Conservation (phyloP, 2,797 vertebrate species). For the Sebastes baramenuke region DNA sequence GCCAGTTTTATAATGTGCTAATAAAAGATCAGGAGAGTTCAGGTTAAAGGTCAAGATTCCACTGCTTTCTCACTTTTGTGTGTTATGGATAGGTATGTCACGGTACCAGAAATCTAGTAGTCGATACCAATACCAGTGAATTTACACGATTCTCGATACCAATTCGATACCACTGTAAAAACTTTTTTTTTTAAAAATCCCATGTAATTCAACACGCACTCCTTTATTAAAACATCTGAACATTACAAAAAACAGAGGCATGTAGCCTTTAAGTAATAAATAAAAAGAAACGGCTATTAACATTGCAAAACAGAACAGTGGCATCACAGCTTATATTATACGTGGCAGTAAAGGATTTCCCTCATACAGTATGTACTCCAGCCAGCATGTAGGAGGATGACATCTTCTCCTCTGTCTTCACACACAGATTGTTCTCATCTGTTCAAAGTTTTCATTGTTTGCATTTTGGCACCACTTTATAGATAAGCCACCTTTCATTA, state of each 20-base stretch:
- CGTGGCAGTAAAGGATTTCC: slow-evolving; percentile 74
- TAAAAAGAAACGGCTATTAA: too few species aligned
- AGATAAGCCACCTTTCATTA: not conserved
- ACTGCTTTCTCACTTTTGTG: not conserved
- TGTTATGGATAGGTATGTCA: too few species aligned
- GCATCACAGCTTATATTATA: slow-evolving; percentile 59
- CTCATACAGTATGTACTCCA: slow-evolving; percentile 9
- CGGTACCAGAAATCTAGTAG: too few species aligned
- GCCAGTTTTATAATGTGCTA: not conserved
- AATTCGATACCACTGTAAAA: too few species aligned
- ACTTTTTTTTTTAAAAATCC: too few species aligned
- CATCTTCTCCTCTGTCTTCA: not conserved
- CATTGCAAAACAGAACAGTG: not conserved
- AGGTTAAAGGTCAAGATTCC: not conserved
- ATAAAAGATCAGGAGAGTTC: not conserved
- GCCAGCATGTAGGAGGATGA: not conserved
- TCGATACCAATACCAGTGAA: too few species aligned
- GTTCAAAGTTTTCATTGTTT: not conserved
- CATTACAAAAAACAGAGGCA: too few species aligned
- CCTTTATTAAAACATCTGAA: too few species aligned
- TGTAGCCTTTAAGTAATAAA: too few species aligned
- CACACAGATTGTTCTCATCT: not conserved
- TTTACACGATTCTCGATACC: too few species aligned
- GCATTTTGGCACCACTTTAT: not conserved
- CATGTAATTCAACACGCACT: too few species aligned